Evolutionary conservation across 2,797 vertebrate species (phyloP).

Genomic region (Gadopsis marmoratus): DNA sequence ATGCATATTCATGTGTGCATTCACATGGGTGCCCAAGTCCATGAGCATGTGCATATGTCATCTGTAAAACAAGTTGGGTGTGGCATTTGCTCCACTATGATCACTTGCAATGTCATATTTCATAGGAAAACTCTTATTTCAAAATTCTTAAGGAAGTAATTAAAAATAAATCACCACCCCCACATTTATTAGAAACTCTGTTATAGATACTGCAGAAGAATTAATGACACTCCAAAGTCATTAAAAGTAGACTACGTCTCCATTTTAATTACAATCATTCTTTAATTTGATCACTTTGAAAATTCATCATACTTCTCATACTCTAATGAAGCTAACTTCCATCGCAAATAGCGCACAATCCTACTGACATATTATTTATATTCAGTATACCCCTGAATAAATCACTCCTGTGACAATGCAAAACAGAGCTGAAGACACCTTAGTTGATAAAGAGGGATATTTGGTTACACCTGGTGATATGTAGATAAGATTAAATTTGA

Average conservation of each 20-base stretch:
- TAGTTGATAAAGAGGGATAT: slow-evolving; percentile 78
- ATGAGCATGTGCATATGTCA: slow-evolving; percentile 37
- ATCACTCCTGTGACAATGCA: slow-evolving; percentile 75
- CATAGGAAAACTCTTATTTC: slow-evolving; percentile 69
- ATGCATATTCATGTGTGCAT: slow-evolving; percentile 25
- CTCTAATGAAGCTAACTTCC: slow-evolving; percentile 71
- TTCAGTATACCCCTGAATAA: slow-evolving; percentile 62
- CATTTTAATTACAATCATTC: slow-evolving; percentile 78
- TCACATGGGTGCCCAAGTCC: slow-evolving; percentile 9
- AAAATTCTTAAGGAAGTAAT: slow-evolving; percentile 73
- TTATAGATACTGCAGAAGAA: slow-evolving; percentile 74
- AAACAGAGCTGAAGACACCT: slow-evolving; percentile 78
- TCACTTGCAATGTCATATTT: slow-evolving; percentile 76
- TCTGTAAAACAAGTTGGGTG: slow-evolving; percentile 66
- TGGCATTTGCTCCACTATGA: slow-evolving; percentile 49
- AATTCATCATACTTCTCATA: slow-evolving; percentile 73
- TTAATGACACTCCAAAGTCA: slow-evolving; percentile 80
- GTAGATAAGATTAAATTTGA: slow-evolving; percentile 85
- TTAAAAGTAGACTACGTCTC: slow-evolving; percentile 77
- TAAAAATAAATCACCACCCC: slow-evolving; percentile 79
- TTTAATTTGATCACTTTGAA: slow-evolving; percentile 71
- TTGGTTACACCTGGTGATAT: slow-evolving; percentile 84
- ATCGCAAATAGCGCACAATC: slow-evolving; percentile 53
- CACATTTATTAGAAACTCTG: slow-evolving; percentile 76
- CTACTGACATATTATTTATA: slow-evolving; percentile 70